Percentiles rank a stretch among this genome's conserved stretches.
These are phyloP conservation scores for Scaeva pyrastri DNA, from an alignment of 2,888 invertebrate species.

Conservation along the genomic window DNA sequence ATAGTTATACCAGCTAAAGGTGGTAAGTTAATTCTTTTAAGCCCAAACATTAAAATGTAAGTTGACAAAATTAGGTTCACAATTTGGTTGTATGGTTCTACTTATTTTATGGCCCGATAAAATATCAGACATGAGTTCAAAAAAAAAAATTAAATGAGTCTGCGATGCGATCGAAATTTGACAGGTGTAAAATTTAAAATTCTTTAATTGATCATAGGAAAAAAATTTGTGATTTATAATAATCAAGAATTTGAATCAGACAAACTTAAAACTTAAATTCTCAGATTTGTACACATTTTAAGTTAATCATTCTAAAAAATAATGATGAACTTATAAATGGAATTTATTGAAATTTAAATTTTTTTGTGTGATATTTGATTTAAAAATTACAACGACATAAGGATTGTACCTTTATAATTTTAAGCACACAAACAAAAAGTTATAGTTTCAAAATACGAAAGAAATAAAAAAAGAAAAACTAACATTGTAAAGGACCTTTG, in stretches of 20 bases:
- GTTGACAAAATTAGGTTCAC: not conserved
- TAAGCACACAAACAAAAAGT: not conserved
- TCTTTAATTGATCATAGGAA: too few relatives aligned
- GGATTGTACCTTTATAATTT: not conserved
- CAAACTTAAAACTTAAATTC: too few relatives aligned
- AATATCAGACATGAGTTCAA: not conserved
- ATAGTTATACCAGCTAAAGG: not conserved
- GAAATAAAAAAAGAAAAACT: not conserved
- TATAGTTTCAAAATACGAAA: not conserved
- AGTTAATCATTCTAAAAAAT: too few relatives aligned
- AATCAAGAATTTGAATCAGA: too few relatives aligned
- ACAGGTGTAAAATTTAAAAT: too few relatives aligned
- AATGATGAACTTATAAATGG: too few relatives aligned
- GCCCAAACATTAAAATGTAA: slow-evolving; percentile 34
- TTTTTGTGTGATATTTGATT: not conserved
- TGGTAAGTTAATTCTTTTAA: slow-evolving; percentile 27
- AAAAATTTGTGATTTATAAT: too few relatives aligned
- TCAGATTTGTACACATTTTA: too few relatives aligned
- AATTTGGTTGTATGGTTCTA: not conserved
- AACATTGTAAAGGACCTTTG: slow-evolving; percentile 18
- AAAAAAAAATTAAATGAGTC: too few relatives aligned
- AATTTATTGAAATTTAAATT: too few relatives aligned
- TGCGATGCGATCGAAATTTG: too few relatives aligned
- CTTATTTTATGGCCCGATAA: not conserved
- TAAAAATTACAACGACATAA: not conserved